Conservation (phyloP, 2,113 vertebrate genomes). For the Aphyosemion australe region DNA sequence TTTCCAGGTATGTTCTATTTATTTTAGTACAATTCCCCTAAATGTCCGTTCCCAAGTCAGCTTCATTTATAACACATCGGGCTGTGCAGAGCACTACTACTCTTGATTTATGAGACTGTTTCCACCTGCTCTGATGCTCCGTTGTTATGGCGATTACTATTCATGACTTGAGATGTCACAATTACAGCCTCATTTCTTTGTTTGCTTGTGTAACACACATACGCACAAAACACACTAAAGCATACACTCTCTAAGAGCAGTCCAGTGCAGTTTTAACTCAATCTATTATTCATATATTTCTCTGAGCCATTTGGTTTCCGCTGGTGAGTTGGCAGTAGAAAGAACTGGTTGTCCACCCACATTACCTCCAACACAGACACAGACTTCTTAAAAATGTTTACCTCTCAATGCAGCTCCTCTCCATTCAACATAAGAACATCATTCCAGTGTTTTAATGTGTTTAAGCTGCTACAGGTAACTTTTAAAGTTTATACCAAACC, state of each 20-base stretch:
- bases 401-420: too few relatives aligned
- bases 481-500: too few relatives aligned
- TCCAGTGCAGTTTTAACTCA: conserved; percentile 10
- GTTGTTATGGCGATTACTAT: conserved; percentile 35
- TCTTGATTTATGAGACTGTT: conserved; percentile 4
- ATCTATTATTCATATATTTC: conserved; percentile 46
- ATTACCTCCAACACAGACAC: neutral
- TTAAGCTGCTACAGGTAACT: too few relatives aligned
- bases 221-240: neutral
- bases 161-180: conserved; percentile 41
- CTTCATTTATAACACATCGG: neutral
- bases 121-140: conserved; percentile 7
- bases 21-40: neutral
- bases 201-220: conserved; percentile 15
- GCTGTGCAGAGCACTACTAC: neutral
- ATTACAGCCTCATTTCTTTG: conserved; percentile 23
- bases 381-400: neutral
- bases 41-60: neutral
- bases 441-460: too few relatives aligned
- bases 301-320: conserved; percentile 18
- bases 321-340: conserved; percentile 6
- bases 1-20: too few relatives aligned
- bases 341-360: neutral
- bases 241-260: conserved; percentile 8
- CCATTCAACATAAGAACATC: too few relatives aligned